These are phyloP conservation scores for Nemapogon koenigi DNA, from an alignment of 2,888 invertebrate species.

Conservation along the genomic window DNA sequence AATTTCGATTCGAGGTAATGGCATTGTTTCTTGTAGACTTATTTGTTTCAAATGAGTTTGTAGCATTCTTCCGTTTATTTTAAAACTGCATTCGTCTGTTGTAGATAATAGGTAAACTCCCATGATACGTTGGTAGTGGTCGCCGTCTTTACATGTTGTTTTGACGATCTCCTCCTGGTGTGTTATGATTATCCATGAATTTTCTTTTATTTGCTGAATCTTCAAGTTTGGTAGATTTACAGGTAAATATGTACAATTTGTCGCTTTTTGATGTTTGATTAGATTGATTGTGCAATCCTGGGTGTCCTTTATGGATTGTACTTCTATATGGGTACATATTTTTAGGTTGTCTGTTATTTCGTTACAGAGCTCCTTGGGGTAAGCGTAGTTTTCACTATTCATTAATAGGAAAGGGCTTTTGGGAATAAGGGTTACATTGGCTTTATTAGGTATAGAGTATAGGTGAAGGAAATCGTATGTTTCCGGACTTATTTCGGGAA, in stretches of 20 bases:
- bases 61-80: background rate
- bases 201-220: slow-evolving; percentile 4
- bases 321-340: slow-evolving; percentile 1
- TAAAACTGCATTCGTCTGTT: background rate
- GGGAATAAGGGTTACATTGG: slow-evolving; percentile 1
- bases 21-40: slow-evolving; percentile 3
- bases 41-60: slow-evolving; percentile 1
- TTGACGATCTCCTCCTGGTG: background rate
- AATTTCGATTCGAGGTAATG: slow-evolving; percentile 2
- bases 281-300: slow-evolving; percentile 1
- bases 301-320: background rate
- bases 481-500: background rate
- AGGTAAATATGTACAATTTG: background rate
- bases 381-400: background rate
- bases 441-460: background rate
- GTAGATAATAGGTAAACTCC: slow-evolving; percentile 1
- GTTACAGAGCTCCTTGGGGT: background rate
- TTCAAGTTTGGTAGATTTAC: background rate
- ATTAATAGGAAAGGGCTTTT: slow-evolving; percentile 3
- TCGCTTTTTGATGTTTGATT: background rate
- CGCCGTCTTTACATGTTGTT: background rate
- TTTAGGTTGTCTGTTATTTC: background rate
- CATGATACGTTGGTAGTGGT: slow-evolving; percentile 1
- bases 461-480: background rate
- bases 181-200: slow-evolving; percentile 2